Evolutionary conservation across 2,888 invertebrate species (phyloP).

Genomic region (Leistus spinibarbis): DNA sequence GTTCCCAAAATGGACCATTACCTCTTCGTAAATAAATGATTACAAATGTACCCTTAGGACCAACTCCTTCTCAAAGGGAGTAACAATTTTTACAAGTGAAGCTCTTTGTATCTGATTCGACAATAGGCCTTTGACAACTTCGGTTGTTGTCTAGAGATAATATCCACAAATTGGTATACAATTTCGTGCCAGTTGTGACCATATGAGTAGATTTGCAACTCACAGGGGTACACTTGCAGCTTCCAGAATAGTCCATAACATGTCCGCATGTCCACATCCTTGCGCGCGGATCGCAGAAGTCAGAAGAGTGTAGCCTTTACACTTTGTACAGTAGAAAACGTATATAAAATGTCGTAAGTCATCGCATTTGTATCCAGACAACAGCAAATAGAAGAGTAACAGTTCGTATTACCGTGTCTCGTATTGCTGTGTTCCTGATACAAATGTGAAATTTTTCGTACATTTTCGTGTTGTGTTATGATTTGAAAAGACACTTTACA

Average conservation of each 20-base stretch:
- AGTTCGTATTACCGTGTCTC: not conserved
- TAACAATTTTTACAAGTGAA: too few species aligned
- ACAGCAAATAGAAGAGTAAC: not conserved
- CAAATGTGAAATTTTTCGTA: not conserved
- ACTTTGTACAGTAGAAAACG: not conserved
- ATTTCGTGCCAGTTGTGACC: too few species aligned
- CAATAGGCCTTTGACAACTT: too few species aligned
- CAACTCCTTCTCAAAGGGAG: too few species aligned
- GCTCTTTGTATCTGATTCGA: too few species aligned
- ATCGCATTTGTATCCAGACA: not conserved
- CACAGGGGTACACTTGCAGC: not conserved
- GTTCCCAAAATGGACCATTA: too few species aligned
- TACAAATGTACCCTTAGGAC: too few species aligned
- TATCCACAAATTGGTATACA: too few species aligned
- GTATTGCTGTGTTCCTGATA: not conserved
- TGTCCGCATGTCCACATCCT: not conserved
- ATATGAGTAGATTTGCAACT: too few species aligned
- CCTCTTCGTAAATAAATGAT: too few species aligned
- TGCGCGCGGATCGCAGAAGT: not conserved
- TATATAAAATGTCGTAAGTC: not conserved
- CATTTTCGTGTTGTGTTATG: not conserved
- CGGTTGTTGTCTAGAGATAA: too few species aligned
- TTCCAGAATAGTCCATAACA: not conserved
- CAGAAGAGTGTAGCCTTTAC: not conserved
- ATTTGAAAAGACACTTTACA: too few species aligned